These are phyloP conservation scores for Gisinianus flammeolus DNA, from an alignment of 2,888 invertebrate species.

Conservation along the genomic window DNA sequence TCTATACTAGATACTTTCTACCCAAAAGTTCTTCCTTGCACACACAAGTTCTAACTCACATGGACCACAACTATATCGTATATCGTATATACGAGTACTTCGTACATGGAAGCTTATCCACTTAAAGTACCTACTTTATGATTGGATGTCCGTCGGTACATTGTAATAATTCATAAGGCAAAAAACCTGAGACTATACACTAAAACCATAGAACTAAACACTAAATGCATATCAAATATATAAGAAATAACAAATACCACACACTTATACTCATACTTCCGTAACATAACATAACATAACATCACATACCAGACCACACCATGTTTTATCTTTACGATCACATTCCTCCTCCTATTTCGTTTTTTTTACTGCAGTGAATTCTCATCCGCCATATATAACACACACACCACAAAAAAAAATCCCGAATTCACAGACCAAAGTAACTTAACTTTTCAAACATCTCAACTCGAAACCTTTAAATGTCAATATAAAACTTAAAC, in stretches of 20 bases:
- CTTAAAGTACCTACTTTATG: not conserved
- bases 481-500: constrained; percentile 11
- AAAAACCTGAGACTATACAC: not conserved
- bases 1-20: not conserved
- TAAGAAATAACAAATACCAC: too few relatives aligned
- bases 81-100: too few relatives aligned
- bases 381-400: too few relatives aligned
- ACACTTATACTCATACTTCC: too few relatives aligned
- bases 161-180: not conserved
- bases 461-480: not conserved
- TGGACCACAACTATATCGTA: too few relatives aligned
- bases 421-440: too few relatives aligned
- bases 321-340: not conserved
- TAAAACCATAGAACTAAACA: not conserved
- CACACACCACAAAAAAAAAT: too few relatives aligned
- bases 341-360: not conserved
- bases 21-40: not conserved
- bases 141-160: not conserved
- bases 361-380: not conserved
- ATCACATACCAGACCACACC: not conserved
- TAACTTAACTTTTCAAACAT: not conserved
- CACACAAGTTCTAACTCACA: not conserved
- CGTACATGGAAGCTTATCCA: not conserved
- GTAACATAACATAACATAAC: too few relatives aligned
- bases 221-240: not conserved